phyloP scores from a whole-genome alignment of 64 coral and sea anemone species.

The Anthopleura sola region DNA sequence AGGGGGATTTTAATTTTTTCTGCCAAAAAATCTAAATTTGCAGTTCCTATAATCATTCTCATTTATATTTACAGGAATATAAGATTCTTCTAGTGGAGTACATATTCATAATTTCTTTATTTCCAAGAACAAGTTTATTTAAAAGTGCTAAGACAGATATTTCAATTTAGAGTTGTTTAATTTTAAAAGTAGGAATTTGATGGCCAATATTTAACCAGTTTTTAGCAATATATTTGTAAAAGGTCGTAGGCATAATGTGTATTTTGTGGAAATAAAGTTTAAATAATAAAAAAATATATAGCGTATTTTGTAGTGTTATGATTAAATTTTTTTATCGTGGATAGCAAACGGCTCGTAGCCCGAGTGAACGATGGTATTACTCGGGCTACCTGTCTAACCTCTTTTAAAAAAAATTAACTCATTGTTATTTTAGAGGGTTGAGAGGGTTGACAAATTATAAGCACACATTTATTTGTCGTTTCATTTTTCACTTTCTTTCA shows the following conservation, averaged over 20 bases:
- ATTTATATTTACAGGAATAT: not conserved
- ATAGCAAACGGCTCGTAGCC: not conserved
- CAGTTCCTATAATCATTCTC: not conserved
- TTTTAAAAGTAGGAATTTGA: not conserved
- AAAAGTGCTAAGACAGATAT: not conserved
- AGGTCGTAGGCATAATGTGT: not conserved
- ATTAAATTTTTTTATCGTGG: too few species aligned
- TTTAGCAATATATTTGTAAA: not conserved
- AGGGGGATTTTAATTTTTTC: too few species aligned
- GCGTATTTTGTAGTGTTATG: too few species aligned
- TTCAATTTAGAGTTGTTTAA: not conserved
- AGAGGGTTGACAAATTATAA: not conserved
- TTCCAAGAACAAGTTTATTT: not conserved
- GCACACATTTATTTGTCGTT: not conserved
- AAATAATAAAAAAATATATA: too few species aligned
- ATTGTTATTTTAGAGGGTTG: too few species aligned
- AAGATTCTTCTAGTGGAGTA: not conserved
- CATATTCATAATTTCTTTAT: not conserved
- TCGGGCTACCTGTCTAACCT: not conserved
- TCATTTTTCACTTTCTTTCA: not conserved
- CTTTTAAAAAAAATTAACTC: not conserved
- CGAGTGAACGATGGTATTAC: not conserved
- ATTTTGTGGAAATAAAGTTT: slow-evolving; percentile 4
- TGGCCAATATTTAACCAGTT: not conserved
- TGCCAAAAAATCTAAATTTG: not conserved